These are phyloP conservation scores for Argyresthia goedartella DNA, from an alignment of 2,888 invertebrate species.

Conservation along the genomic window DNA sequence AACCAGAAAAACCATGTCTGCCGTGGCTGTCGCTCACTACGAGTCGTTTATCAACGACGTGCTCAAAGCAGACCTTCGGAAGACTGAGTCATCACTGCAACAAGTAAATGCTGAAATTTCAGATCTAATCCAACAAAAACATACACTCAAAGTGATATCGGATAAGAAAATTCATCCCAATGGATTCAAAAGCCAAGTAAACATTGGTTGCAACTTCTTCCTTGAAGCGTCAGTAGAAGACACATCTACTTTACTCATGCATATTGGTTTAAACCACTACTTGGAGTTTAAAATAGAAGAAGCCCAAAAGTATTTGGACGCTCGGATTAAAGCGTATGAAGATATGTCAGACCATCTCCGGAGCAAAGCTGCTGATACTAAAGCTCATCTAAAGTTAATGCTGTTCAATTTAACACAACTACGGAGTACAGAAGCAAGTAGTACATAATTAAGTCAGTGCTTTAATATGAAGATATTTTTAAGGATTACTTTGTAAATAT, in stretches of 20 bases:
- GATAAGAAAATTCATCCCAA: slow-evolving; percentile 61
- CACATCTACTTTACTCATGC: slow-evolving; percentile 75
- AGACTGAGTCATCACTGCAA: slow-evolving; percentile 71
- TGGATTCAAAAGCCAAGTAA: slow-evolving; percentile 69
- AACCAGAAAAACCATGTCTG: too few relatives aligned
- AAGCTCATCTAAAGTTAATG: slow-evolving; percentile 84
- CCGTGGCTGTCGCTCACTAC: slow-evolving; percentile 38
- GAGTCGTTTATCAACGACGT: slow-evolving; percentile 85
- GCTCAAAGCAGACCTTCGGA: slow-evolving; percentile 77
- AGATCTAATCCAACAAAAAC: slow-evolving; percentile 81
- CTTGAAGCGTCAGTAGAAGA: slow-evolving; percentile 81
- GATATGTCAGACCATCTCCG: slow-evolving; percentile 73
- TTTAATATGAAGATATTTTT: neutral
- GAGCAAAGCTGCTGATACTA: slow-evolving; percentile 77
- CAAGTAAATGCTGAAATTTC: slow-evolving; percentile 75
- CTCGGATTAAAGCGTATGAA: slow-evolving; percentile 76
- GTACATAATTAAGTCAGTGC: neutral
- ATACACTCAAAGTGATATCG: slow-evolving; percentile 75
- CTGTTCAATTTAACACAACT: slow-evolving; percentile 77
- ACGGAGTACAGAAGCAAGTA: slow-evolving; percentile 27
- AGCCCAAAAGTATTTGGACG: slow-evolving; percentile 78
- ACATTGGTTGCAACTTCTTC: slow-evolving; percentile 88
- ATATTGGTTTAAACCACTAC: slow-evolving; percentile 82
- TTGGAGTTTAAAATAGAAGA: slow-evolving; percentile 80
- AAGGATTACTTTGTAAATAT: neutral